Evolutionary conservation across 2,888 invertebrate species (phyloP), one percentile per base, ranked within the genome.

Genomic region (Lacanobia oleracea): DNA sequence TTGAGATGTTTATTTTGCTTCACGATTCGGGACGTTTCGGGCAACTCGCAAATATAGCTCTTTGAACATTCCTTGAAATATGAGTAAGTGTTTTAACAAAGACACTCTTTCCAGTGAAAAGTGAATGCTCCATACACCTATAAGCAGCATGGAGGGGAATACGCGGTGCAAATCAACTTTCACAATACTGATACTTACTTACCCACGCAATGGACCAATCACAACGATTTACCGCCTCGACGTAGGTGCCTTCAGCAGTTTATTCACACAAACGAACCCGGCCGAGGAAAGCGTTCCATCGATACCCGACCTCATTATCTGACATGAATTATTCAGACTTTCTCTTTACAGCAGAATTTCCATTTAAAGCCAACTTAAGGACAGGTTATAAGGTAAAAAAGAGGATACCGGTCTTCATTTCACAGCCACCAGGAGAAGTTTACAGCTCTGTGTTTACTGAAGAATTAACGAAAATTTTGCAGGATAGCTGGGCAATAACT

Each of bases 131-230:
- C 77, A 80, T 76, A 74, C 64, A 79, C 53, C 57, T 83, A 77
- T 71, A 74, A 80, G 72, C 82, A 79, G 37, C 61, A 64, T 83
- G 85, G 88, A 81, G 82, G 89, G 89, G 89, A 86, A 84, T 78
- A 79, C 81, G 81, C 79, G 78, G 87, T 90, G 90, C 91, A 91
- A 93, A 90, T 91, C 92, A 92, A 94, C 95, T 95, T 95, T 95
- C 95, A 92, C 94, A 89, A 86, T 82, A 85, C 87, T 85, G 86
- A 87, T 88, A 89, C 86, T 75, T 84, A 86, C 88, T 81, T 80
- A 87, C 82, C 86, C 85, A 87, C 82, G 79, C 85, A 79, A 77
- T 79, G 80, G 67, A 80, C 90, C 89, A 91, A 92, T 90, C 83
- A 77, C 82, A 82, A 85, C 75, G 82, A 84, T 86, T 85, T 82